Evolutionary conservation across 1,140 invertebrate species (phyloP), one percentile per base, ranked within the genome.

Genomic region (Eupristina koningsbergeri): DNA sequence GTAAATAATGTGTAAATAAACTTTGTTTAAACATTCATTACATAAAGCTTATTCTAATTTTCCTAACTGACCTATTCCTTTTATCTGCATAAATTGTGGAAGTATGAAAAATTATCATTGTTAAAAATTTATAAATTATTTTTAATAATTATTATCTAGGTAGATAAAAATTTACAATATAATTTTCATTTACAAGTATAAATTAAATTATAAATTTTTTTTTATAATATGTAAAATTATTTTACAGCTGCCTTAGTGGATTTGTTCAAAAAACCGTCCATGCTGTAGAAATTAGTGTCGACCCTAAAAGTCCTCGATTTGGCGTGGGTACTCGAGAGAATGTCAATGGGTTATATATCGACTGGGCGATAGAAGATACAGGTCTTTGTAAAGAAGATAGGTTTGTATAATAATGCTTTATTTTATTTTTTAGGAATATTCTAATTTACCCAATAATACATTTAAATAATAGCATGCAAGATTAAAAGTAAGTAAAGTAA

Each of bases 331-430:
- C 93, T 22, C 93, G 93, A 64, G 93, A 95, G 19, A 93, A 94
- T 78, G 89, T 90, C 7, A 91, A 93, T 2, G 96, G 96, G 0
- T 91, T 96, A 0, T 95, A 93, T 85, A 93, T 97, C 7, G 95
- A 96, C 84, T 96, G 96, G 96, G 95, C 96, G 0, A 92, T 95
- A 1, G 96, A 96, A 84, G 94, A 96, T 86, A 94, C 95, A 36
- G 95, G 94, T 39, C 90, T 97, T 50, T 94, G 93, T 82, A 96
- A 96, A 89, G 96, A 95, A n/a, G 96, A 97, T 91, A 95, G 95
- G 95, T 96, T 87, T 80, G 69, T 71, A 80, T 39, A 73, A 0
- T 19, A 15, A n/a, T 71, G 47, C 36, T 9, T 34, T 41, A 69
- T n/a, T 39, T 64, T 26, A 26, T 50, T 17, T 50, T 50, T 50